A percentile compares a stretch with the other conserved stretches of the same genome.
Conservation (phyloP, 2,888 invertebrate genomes). For the Scrobipalpa atriplicella region DNA sequence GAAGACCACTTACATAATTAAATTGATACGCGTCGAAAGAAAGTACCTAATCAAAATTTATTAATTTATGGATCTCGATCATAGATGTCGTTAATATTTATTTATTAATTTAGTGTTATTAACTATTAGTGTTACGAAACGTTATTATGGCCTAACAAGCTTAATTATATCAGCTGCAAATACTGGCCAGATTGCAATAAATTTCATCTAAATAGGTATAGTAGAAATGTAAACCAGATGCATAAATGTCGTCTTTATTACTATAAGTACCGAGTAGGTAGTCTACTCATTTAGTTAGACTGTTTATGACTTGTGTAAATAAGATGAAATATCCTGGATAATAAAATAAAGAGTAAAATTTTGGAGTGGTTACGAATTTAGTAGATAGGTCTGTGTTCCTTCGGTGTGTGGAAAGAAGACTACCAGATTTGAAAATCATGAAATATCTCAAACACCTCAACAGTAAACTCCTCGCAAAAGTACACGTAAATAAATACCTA, state of each 20-base stretch:
- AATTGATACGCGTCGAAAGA: not conserved
- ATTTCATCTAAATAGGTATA: not conserved
- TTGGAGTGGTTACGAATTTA: too few relatives aligned
- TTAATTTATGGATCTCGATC: conserved; percentile 34
- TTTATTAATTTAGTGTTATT: not conserved
- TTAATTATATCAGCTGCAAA: not conserved
- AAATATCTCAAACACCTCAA: too few relatives aligned
- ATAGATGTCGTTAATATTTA: conserved; percentile 26
- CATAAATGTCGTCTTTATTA: conserved; percentile 3
- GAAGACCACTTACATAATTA: not conserved
- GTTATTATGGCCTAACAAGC: conserved; percentile 8
- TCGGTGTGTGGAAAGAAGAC: too few relatives aligned
- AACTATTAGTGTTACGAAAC: not conserved
- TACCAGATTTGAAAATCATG: too few relatives aligned
- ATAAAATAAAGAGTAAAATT: too few relatives aligned
- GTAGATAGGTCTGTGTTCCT: too few relatives aligned
- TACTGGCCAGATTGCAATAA: not conserved
- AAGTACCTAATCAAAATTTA: not conserved
- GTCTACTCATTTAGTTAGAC: too few relatives aligned
- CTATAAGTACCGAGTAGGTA: not conserved
- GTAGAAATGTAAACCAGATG: not conserved
- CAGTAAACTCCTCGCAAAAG: too few relatives aligned
- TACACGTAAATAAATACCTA: too few relatives aligned
- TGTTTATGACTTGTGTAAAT: not conserved
- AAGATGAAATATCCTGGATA: not conserved